Percentiles rank a stretch among this genome's conserved stretches.
Conservation (phyloP, 2,888 invertebrate species). For the Euplagia quadripunctaria region DNA sequence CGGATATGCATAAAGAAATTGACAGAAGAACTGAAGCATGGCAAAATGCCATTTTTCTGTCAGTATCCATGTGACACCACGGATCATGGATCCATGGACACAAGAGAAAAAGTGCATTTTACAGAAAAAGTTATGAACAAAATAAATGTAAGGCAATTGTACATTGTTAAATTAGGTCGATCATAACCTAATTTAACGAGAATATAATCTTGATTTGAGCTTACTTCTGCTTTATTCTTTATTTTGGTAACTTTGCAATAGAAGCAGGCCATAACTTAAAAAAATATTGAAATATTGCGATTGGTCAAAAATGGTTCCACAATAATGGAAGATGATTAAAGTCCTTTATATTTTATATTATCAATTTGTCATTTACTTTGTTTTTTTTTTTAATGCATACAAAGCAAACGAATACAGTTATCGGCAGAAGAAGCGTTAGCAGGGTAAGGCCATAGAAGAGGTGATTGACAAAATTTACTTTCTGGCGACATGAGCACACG, state of each 20-base stretch:
- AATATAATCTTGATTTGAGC: not conserved
- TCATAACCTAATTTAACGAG: not conserved
- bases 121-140: no score
- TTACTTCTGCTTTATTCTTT: not conserved
- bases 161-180: not conserved
- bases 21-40: no score
- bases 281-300: not conserved
- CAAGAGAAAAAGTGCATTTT: no score
- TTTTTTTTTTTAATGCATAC: not conserved
- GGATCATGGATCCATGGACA: no score
- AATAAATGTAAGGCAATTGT: not conserved
- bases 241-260: not conserved
- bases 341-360: not conserved
- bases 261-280: conserved; percentile 3
- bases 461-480: not conserved
- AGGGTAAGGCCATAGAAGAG: not conserved
- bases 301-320: not conserved
- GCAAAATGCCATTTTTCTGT: no score
- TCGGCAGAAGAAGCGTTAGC: not conserved
- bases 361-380: not conserved
- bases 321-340: not conserved
- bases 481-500: no score
- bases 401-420: not conserved
- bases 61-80: no score
- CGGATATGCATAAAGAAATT: no score